Conservation (phyloP, 2,888 invertebrate genomes). For the Coelogynopora nodosa region DNA sequence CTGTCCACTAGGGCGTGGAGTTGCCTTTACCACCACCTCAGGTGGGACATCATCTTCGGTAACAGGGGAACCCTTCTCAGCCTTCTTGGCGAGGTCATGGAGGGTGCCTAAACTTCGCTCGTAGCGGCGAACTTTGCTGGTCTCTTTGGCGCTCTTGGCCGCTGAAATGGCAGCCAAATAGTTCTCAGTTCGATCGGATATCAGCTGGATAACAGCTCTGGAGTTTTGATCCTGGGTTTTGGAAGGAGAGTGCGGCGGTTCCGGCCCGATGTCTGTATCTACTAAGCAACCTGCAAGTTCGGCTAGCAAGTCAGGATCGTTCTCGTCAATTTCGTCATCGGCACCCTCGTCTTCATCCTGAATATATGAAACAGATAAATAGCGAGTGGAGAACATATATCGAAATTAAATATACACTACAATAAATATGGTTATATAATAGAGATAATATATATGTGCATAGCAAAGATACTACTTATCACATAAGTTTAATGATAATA, state of each 20-base stretch:
- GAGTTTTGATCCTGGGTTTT: not conserved
- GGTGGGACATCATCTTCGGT: conserved; percentile 40
- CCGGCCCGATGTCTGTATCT: not conserved
- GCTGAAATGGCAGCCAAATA: conserved; percentile 33
- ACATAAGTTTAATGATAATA: no score
- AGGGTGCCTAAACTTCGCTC: conserved; percentile 37
- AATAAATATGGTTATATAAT: no score
- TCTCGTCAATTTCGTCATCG: conserved; percentile 40
- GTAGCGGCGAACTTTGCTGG: conserved; percentile 35
- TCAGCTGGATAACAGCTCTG: not conserved
- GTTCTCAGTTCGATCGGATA: not conserved
- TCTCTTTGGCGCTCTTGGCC: not conserved
- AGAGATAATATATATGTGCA: no score
- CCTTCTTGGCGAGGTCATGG: conserved; percentile 23
- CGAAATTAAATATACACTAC: no score
- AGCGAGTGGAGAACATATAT: no score
- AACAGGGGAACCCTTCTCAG: conserved; percentile 20
- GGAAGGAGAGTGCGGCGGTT: not conserved
- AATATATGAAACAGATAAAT: no score
- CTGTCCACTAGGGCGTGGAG: conserved; percentile 22
- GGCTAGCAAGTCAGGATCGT: conserved; percentile 45
- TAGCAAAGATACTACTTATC: no score
- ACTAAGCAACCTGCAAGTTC: conserved; percentile 31
- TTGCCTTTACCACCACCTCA: not conserved
- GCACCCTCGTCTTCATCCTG: conserved; percentile 43